These are phyloP conservation scores for Menidia beryllina DNA, from an alignment of 2,113 vertebrate species.

Conservation along the genomic window DNA sequence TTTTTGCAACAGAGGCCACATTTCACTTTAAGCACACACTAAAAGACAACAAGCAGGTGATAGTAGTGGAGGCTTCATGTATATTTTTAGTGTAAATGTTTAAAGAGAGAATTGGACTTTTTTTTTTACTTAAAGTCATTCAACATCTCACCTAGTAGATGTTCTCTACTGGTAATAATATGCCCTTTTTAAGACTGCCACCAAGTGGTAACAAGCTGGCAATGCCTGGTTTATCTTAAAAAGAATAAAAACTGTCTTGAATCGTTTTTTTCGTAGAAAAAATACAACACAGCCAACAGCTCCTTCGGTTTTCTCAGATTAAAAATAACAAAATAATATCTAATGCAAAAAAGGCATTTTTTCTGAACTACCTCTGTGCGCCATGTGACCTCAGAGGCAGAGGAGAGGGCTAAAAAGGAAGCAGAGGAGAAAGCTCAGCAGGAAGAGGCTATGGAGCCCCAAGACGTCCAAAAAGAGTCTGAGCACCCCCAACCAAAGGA, in stretches of 20 bases:
- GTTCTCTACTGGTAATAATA: not conserved
- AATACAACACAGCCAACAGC: not conserved
- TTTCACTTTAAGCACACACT: no score
- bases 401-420: conserved; percentile 84
- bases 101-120: not conserved
- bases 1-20: no score
- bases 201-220: not conserved
- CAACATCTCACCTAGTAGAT: not conserved
- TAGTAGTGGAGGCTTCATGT: no score
- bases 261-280: no score
- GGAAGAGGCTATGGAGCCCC: conserved; percentile 74
- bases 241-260: no score
- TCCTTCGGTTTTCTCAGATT: conserved; percentile 2
- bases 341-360: not conserved
- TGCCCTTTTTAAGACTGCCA: conserved; percentile 1
- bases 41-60: no score
- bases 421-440: conserved; percentile 81
- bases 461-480: conserved; percentile 72
- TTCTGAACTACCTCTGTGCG: conserved; percentile 10
- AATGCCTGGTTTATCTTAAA: no score
- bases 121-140: not conserved
- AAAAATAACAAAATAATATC: not conserved
- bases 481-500: conserved; percentile 73
- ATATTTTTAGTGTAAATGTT: not conserved
- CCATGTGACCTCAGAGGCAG: conserved; percentile 80